Percentiles rank a stretch among this genome's conserved stretches.
phyloP scores from a whole-genome alignment of 2,113 vertebrate genomes.

The Macquaria ambigua region DNA sequence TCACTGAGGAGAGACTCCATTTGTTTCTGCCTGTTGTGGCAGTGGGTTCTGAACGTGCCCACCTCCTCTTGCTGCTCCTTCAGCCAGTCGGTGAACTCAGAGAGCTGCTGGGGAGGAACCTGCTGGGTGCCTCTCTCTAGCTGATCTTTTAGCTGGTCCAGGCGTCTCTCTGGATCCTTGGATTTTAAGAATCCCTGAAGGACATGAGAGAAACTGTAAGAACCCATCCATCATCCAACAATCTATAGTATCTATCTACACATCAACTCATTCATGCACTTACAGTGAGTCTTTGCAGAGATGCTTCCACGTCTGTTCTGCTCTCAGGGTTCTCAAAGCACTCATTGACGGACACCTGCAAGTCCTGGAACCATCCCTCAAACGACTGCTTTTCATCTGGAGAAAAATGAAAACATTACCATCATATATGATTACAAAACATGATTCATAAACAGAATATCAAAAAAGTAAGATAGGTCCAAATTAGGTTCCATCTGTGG shows the following conservation, averaged over 20 bases:
- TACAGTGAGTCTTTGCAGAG: constrained; percentile 88
- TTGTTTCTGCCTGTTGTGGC: constrained; percentile 83
- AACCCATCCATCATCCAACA: not conserved
- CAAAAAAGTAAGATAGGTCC: too few species aligned
- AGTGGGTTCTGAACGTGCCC: constrained; percentile 84
- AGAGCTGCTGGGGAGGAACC: constrained; percentile 83
- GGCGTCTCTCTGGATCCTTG: constrained; percentile 85
- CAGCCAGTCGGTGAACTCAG: constrained; percentile 85
- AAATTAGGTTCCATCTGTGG: not conserved
- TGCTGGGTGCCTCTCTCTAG: constrained; percentile 83
- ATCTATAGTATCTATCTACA: too few species aligned
- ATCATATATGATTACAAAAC: not conserved
- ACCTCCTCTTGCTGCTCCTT: constrained; percentile 88
- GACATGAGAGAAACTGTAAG: not conserved
- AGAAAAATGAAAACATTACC: not conserved
- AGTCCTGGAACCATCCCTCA: constrained; percentile 89
- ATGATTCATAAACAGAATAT: not conserved
- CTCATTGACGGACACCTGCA: constrained; percentile 89
- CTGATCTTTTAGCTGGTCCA: constrained; percentile 85
- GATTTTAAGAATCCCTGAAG: constrained; percentile 88
- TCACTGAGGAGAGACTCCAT: constrained; percentile 82
- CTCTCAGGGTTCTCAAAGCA: constrained; percentile 92
- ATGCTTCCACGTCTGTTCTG: constrained; percentile 84
- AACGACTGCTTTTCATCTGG: constrained; percentile 91
- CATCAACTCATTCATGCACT: constrained; percentile 38